Percentiles rank a stretch among this genome's conserved stretches.
Conservation (phyloP, 2,113 vertebrate species). For the Columba livia region DNA sequence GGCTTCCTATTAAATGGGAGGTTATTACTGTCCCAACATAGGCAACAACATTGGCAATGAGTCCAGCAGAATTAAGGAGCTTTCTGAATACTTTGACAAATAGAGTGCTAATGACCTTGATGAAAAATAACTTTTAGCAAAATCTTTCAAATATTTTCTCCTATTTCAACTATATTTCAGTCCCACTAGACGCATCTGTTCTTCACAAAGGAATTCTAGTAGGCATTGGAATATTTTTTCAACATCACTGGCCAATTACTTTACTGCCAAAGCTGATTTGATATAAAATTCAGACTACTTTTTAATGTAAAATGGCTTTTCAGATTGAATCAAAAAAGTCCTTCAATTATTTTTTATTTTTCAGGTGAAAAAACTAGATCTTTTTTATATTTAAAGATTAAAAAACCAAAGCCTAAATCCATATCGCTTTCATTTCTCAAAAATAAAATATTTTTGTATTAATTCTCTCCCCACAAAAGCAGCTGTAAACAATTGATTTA, state of each 20-base stretch:
- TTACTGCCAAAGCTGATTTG: not conserved
- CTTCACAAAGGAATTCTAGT: not conserved
- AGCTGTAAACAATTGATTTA: not conserved
- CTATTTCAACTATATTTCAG: not conserved
- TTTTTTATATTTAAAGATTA: not conserved
- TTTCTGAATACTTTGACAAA: constrained; percentile 55
- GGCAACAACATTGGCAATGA: not conserved
- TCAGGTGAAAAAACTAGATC: not conserved
- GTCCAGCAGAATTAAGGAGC: constrained; percentile 20
- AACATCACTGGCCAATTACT: not conserved
- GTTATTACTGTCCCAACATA: constrained; percentile 20
- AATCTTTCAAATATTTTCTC: constrained; percentile 7
- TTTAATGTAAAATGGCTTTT: not conserved
- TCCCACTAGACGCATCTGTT: not conserved
- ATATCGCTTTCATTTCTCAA: not conserved
- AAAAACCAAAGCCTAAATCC: not conserved
- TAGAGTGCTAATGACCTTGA: constrained; percentile 34
- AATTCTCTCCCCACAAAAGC: not conserved
- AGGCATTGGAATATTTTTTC: not conserved
- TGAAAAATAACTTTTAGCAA: constrained; percentile 25
- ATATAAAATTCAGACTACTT: not conserved
- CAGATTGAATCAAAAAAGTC: not conserved
- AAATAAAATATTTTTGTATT: not conserved
- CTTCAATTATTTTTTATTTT: not conserved
- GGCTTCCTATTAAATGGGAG: constrained; percentile 20